A percentile compares a stretch with the other conserved stretches of the same genome.
phyloP scores from a whole-genome alignment of 2,888 invertebrate genomes.

The Agonum fuliginosum region DNA sequence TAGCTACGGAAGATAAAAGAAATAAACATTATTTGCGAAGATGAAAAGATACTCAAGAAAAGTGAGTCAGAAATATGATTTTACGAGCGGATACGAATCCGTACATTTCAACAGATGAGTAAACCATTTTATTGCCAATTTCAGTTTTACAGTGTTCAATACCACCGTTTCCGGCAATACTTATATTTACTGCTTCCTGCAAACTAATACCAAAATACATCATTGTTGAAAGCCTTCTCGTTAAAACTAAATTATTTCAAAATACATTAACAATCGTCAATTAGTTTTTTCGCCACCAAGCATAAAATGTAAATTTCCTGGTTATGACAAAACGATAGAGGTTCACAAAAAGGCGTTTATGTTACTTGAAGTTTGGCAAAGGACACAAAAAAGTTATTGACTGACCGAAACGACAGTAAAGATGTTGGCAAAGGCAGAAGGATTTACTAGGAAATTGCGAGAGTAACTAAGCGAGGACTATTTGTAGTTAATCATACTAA shows the following conservation, averaged over 20 bases:
- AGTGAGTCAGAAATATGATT: no score
- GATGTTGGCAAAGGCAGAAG: constrained; percentile 19
- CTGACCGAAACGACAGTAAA: constrained; percentile 11
- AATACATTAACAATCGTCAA: neutral
- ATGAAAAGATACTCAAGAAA: no score
- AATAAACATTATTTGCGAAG: no score
- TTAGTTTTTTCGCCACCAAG: neutral
- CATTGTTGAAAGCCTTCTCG: neutral
- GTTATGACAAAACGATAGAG: constrained; percentile 1
- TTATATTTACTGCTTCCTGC: neutral
- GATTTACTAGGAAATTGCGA: constrained; percentile 6
- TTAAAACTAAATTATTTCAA: constrained; percentile 1
- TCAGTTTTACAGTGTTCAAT: neutral
- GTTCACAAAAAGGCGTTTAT: neutral
- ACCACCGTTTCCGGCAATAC: neutral
- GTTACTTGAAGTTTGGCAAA: constrained; percentile 15
- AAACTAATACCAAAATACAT: neutral
- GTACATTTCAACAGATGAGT: no score
- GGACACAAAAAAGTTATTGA: neutral
- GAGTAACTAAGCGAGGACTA: neutral
- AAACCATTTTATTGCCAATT: neutral
- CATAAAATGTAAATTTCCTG: constrained; percentile 19
- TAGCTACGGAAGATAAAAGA: no score
- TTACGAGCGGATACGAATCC: no score
- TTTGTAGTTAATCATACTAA: neutral